Evolutionary conservation across 30 jellyfish, hydroid and myxozoan species (phyloP), one percentile per base, ranked within the genome.

Genomic region (Aurelia aurita complex sp. Pacific): DNA sequence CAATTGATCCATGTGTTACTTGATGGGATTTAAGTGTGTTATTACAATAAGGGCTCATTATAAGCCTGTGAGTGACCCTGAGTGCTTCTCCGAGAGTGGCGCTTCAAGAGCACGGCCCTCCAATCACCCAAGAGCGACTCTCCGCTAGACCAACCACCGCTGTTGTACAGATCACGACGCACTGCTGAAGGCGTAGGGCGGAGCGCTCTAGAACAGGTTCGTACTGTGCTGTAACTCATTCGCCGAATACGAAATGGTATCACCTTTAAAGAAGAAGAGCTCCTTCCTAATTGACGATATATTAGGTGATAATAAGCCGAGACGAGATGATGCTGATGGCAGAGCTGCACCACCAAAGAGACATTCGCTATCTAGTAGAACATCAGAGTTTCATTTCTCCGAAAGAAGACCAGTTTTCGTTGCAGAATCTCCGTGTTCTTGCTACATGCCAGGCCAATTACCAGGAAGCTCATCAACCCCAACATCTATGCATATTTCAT

Each of bases 1-100:
- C 93, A 64, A 84, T 74, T 73, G 84, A 84, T 71, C 87, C 87
- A 79, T 79, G 89, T 79, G 89, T 79, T 79, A 79, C 93, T 54
- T 77, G 87, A 84, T 84, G 84, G 76, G 87, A 62, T 73, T 67
- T 73, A 84, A 84, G 93, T 84, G 87, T 74, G 93, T 74, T 84
- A 84, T 84, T 84, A 84, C 93, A 74, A 73, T 73, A 84, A 84
- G 87, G 75, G 93, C 70, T 74, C 92, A 83, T 83, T 74, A 74
- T 84, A 84, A 84, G 81, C 93, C 69, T 15, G 72, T 80, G 87
- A 84, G 87, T 84, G 93, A 84, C 87, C 93, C 80, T 64, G 89
- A 79, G 89, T 79, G 89, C 69, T 66, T 79, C 80, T 16, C 80
- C 74, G 80, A 70, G 93, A 84, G 87, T 40, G 82, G 70, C 87